Evolutionary conservation across 2,797 vertebrate genomes (phyloP).

Genomic region (Sarcophilus harrisii): DNA sequence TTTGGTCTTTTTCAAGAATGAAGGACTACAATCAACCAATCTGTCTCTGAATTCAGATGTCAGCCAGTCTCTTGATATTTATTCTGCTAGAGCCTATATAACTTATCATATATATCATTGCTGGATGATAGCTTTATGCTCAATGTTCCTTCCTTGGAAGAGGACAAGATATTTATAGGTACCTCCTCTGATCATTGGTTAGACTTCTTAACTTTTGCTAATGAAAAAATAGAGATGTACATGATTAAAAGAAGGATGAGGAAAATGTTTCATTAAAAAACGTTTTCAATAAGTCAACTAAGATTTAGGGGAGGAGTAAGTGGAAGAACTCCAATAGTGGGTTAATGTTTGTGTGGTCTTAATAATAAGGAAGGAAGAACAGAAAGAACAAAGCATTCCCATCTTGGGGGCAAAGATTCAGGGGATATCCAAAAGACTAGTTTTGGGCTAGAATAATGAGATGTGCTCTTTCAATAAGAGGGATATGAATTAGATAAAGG

Average conservation of each 20-base stretch:
- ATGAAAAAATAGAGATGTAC: background rate
- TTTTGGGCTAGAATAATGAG: background rate
- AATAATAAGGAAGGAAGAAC: background rate
- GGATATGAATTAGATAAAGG: background rate
- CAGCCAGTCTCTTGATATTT: background rate
- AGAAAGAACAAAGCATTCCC: background rate
- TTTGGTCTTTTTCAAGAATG: background rate
- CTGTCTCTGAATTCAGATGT: background rate
- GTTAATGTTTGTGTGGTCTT: background rate
- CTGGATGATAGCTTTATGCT: background rate
- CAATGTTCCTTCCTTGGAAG: background rate
- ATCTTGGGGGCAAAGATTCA: background rate
- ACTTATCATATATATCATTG: too few relatives aligned
- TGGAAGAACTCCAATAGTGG: background rate
- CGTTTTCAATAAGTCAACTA: background rate
- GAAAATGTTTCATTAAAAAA: background rate
- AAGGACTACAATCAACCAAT: background rate
- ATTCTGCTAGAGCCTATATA: background rate
- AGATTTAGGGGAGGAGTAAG: background rate
- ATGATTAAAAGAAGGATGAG: background rate
- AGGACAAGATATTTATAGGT: background rate
- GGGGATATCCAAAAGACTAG: background rate
- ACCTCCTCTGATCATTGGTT: background rate
- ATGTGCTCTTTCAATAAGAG: background rate
- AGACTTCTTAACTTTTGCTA: background rate